These are phyloP conservation scores for Temnothorax rugatulus DNA, from an alignment of 2,888 invertebrate genomes.

Conservation along the genomic window DNA sequence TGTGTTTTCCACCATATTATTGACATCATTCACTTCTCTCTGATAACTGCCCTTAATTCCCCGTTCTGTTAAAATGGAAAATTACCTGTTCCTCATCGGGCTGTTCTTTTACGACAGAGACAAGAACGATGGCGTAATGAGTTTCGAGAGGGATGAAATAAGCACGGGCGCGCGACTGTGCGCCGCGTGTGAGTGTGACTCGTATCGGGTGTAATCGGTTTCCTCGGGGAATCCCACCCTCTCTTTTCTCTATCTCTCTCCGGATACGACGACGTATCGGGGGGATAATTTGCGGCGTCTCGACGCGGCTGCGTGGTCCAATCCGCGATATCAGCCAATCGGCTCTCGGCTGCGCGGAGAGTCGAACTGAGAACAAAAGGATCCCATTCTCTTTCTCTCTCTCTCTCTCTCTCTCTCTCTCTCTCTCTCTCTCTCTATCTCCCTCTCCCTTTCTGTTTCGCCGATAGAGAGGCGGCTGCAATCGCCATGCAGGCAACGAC, in stretches of 20 bases:
- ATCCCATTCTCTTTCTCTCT: constrained; percentile 65
- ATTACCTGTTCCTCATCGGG: not conserved
- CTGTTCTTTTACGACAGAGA: not conserved
- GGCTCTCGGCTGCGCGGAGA: constrained; percentile 80
- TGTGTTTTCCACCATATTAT: not conserved
- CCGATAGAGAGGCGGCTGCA: constrained; percentile 54
- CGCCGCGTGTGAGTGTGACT: constrained; percentile 55
- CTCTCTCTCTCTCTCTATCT: not conserved
- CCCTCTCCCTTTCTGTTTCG: constrained; percentile 27
- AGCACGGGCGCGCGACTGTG: constrained; percentile 21
- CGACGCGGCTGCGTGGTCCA: constrained; percentile 84
- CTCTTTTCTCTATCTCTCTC: constrained; percentile 56
- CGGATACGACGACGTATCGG: constrained; percentile 65
- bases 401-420: constrained; percentile 6
- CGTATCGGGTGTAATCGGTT: constrained; percentile 79
- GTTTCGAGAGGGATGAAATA: constrained; percentile 54
- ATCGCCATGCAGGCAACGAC: constrained; percentile 70
- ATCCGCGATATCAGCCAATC: constrained; percentile 83
- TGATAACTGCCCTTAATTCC: not conserved
- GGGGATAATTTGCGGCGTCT: constrained; percentile 82
- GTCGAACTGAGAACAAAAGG: constrained; percentile 83
- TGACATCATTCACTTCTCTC: too few species aligned
- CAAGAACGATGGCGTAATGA: constrained; percentile 52
- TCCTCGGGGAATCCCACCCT: constrained; percentile 81
- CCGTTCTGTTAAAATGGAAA: constrained; percentile 12